Conservation (phyloP, 2,113 vertebrate genomes). For the Opisthocomus hoazin region DNA sequence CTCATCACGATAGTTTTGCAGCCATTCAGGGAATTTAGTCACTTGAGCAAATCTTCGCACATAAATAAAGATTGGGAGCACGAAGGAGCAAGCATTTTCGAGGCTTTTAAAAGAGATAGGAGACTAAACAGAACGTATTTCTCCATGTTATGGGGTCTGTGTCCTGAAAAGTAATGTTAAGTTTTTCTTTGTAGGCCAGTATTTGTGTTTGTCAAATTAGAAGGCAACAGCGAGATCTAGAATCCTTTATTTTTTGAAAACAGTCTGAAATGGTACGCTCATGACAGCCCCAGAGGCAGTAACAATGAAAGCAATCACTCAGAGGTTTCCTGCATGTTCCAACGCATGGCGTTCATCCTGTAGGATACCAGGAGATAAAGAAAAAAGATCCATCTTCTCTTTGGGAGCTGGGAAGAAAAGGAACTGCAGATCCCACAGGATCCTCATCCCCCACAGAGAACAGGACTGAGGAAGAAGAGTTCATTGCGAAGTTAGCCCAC, state of each 20-base stretch:
- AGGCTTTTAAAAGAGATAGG: conserved; percentile 27
- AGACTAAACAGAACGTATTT: neutral
- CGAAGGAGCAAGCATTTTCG: neutral
- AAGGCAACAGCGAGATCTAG: neutral
- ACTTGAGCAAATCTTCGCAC: neutral
- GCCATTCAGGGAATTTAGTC: conserved; percentile 42
- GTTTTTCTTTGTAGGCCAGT: neutral
- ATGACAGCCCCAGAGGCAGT: neutral
- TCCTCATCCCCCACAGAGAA: neutral
- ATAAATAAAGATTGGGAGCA: neutral
- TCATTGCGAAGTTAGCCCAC: neutral
- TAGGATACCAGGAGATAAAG: neutral
- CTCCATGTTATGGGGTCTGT: neutral
- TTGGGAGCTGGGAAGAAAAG: neutral
- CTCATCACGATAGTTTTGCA: conserved; percentile 29
- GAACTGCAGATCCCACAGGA: neutral
- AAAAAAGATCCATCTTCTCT: neutral
- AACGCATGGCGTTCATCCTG: neutral
- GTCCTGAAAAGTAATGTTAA: neutral
- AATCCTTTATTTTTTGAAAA: neutral
- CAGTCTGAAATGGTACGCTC: neutral
- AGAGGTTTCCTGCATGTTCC: neutral
- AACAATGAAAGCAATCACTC: neutral
- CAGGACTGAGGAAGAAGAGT: neutral
- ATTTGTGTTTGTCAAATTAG: conserved; percentile 22